Evolutionary conservation across 2,797 vertebrate species (phyloP), one percentile per base, ranked within the genome.

Genomic region (Okamejei kenojei): DNA sequence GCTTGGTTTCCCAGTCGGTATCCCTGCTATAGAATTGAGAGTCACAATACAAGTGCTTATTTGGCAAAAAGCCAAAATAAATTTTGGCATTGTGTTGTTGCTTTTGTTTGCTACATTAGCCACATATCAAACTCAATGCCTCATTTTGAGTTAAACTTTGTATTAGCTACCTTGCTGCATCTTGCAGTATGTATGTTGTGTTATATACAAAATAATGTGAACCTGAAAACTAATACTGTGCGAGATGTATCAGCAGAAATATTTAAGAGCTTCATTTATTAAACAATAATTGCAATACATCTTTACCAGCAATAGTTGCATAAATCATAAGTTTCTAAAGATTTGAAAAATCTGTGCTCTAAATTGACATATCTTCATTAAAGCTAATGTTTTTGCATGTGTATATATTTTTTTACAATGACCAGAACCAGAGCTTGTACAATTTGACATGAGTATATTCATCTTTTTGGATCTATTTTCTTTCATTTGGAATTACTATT

Each of bases 381-480:
- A 88, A 88, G 84, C 84, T 88, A 88, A 88, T 88, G 84, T 68
- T 88, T 73, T 73, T 73, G 71, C 65, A 61, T 88, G 61, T 84
- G 81, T 88, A 68, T 88, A 88, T 88, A 65, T 92, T 92, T 92
- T 92, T 92, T 76, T 76, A 92, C 35, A 3, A 91, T 73, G 38
- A 92, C 90, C 23, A 92, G 84, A 88, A 92, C 90, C 23, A 92
- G 84, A 88, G 23, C 71, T 45, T 74, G 68, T 92, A 92, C 90
- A 92, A 38, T 76, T 92, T 92, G 90, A 92, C 71, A n/a, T 74
- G 90, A 74, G 21, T 92, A 58, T 54, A 58, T 74, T 92, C 90
- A 92, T 91, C 35, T 23, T 92, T 92, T 92, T 92, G 90, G 90
- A 92, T 92, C 38, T 74, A 76, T 88, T 88, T 92, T 92, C 71